A percentile compares a stretch with the other conserved stretches of the same genome.
These are phyloP conservation scores for Papilio xuthus DNA, from an alignment of 1,140 invertebrate genomes.

Conservation along the genomic window DNA sequence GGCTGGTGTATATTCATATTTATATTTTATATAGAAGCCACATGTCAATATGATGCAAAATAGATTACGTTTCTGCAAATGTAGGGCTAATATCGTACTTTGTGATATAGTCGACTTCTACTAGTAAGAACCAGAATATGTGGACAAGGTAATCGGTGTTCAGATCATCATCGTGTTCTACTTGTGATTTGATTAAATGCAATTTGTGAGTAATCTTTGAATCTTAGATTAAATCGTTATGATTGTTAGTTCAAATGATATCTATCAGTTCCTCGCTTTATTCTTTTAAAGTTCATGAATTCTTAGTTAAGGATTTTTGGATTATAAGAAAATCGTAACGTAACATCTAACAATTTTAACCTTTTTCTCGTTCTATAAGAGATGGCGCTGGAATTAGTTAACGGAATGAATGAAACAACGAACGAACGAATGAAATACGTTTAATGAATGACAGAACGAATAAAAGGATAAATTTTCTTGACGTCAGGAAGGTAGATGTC, in stretches of 20 bases:
- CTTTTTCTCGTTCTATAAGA: neutral
- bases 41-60: too few relatives aligned
- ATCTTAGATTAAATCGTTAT: neutral
- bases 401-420: neutral
- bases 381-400: neutral
- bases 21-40: too few relatives aligned
- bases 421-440: neutral
- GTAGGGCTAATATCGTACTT: too few relatives aligned
- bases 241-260: neutral
- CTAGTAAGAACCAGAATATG: neutral
- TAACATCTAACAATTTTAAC: neutral
- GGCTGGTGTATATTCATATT: too few relatives aligned
- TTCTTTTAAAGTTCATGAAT: neutral
- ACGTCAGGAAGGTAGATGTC: neutral
- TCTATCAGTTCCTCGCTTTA: neutral
- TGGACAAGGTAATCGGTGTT: neutral
- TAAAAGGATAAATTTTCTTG: neutral
- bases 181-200: neutral
- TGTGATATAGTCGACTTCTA: neutral
- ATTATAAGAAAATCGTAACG: neutral
- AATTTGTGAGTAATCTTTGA: neutral
- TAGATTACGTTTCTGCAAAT: neutral
- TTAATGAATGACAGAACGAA: neutral
- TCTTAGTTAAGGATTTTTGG: neutral
- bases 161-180: conserved; percentile 3